Percentiles rank a stretch among this genome's conserved stretches.
Conservation (phyloP, 2,113 vertebrate species). For the Puffinus mauretanicus region DNA sequence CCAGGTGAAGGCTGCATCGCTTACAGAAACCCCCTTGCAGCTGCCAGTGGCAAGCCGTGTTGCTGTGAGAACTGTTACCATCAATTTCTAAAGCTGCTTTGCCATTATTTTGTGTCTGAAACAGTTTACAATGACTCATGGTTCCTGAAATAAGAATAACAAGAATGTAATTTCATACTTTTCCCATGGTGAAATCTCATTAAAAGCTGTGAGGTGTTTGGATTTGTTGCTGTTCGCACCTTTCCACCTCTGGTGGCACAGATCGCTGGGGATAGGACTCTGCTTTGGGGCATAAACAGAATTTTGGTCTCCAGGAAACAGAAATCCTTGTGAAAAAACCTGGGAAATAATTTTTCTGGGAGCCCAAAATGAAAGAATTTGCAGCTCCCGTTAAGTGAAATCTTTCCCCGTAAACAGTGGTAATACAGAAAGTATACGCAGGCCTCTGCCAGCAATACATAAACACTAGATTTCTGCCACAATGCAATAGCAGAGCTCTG, state of each 20-base stretch:
- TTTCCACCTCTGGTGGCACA: background rate
- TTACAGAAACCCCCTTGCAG: background rate
- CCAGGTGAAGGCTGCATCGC: background rate
- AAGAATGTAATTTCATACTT: background rate
- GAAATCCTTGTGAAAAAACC: background rate
- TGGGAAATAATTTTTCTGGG: background rate
- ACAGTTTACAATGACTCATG: background rate
- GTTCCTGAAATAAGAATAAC: constrained; percentile 14
- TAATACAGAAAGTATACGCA: background rate
- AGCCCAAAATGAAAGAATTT: background rate
- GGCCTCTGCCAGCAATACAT: background rate
- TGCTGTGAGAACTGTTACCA: background rate
- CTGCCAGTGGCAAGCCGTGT: background rate
- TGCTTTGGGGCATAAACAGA: background rate
- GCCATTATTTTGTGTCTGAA: background rate
- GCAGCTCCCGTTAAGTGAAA: background rate
- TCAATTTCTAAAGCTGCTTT: background rate
- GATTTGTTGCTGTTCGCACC: background rate
- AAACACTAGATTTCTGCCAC: background rate
- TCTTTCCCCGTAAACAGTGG: background rate
- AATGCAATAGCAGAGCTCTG: background rate
- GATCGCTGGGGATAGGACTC: background rate
- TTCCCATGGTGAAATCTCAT: background rate
- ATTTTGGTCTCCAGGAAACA: background rate
- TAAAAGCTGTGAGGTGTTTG: background rate